Evolutionary conservation across 2,888 invertebrate genomes (phyloP).

Genomic region (Pterostichus madidus): DNA sequence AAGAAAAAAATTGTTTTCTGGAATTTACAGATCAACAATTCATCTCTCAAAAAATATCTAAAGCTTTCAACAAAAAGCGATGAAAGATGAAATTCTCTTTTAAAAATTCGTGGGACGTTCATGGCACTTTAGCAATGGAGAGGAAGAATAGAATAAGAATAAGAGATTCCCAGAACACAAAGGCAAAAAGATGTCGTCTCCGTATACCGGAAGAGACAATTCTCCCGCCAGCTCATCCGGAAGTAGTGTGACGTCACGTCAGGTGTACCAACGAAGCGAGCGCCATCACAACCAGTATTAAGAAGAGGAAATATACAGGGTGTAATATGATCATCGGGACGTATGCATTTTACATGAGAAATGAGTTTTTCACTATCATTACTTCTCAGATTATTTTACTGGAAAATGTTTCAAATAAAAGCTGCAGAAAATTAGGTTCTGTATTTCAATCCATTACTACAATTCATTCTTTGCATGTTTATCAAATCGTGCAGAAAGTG

Average conservation of each 20-base stretch:
- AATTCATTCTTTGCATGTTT: no score
- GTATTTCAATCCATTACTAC: no score
- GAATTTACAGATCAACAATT: slow-evolving; percentile 28
- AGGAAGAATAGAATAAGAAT: slow-evolving; percentile 33
- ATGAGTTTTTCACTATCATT: no score
- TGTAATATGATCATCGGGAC: no score
- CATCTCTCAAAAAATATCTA: not conserved
- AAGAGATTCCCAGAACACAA: slow-evolving; percentile 19
- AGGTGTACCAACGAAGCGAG: slow-evolving; percentile 13
- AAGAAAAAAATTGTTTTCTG: not conserved
- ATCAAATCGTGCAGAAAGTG: no score
- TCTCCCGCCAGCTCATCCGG: slow-evolving; percentile 47
- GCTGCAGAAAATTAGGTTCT: no score
- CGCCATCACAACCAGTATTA: no score
- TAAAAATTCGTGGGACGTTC: slow-evolving; percentile 24
- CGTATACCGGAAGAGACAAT: slow-evolving; percentile 41
- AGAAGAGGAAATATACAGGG: no score
- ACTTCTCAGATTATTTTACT: no score
- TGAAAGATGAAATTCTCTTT: slow-evolving; percentile 42
- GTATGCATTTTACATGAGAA: no score
- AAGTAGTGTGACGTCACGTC: slow-evolving; percentile 22
- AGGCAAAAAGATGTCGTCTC: slow-evolving; percentile 48
- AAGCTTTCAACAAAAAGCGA: slow-evolving; percentile 17
- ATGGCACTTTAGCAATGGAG: not conserved
- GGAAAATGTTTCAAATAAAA: no score